Conservation (phyloP, 1,140 invertebrate species). For the Ceratoteleas bidentatus region DNA sequence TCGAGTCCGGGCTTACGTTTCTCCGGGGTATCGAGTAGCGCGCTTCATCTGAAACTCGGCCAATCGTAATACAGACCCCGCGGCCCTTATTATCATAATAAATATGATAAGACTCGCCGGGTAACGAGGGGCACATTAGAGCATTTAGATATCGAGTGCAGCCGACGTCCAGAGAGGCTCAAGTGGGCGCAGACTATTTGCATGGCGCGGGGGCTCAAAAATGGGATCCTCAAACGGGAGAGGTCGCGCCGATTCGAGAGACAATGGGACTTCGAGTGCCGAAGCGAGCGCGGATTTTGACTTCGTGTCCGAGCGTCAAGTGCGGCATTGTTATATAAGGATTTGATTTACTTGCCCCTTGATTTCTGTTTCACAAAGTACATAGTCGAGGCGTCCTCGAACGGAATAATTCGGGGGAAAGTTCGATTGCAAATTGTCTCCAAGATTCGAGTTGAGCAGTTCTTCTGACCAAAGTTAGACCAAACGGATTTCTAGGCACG, state of each 20-base stretch:
- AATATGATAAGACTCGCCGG: slow-evolving; percentile 1
- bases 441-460: too few species aligned
- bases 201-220: slow-evolving; percentile 21
- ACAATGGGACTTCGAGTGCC: slow-evolving; percentile 38
- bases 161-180: slow-evolving; percentile 3
- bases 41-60: background rate
- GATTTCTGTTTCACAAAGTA: slow-evolving; percentile 24
- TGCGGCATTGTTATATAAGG: slow-evolving; percentile 32
- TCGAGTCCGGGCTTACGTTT: background rate
- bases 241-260: slow-evolving; percentile 9
- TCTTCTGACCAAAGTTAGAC: too few species aligned
- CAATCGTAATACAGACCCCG: background rate
- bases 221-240: slow-evolving; percentile 22
- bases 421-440: background rate
- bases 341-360: slow-evolving; percentile 29
- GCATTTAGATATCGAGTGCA: slow-evolving; percentile 24
- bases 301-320: slow-evolving; percentile 22
- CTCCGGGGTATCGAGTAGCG: background rate
- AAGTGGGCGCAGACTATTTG: slow-evolving; percentile 40
- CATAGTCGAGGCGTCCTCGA: background rate
- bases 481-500: too few species aligned
- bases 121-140: slow-evolving; percentile 2
- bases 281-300: slow-evolving; percentile 22
- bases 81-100: background rate
- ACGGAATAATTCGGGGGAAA: background rate